Evolutionary conservation across 2,888 invertebrate species (phyloP).

Genomic region (Psylliodes chrysocephalus): DNA sequence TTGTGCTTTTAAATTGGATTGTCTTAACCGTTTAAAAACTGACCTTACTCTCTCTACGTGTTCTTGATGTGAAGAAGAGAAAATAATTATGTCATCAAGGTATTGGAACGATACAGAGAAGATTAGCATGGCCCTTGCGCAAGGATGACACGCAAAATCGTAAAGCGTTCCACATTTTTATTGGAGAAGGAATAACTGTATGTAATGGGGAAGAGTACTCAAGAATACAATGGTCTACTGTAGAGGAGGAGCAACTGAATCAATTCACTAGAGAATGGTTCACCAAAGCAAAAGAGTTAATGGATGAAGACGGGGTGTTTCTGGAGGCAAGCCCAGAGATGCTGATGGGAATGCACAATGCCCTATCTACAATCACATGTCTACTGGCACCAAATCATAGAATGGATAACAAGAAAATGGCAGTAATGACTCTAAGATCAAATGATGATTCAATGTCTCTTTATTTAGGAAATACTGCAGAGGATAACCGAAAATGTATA

Average conservation of each 20-base stretch:
- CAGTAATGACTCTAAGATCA: neutral
- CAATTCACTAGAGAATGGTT: no score
- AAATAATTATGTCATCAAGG: no score
- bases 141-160: conserved; percentile 94
- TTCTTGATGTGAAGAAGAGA: no score
- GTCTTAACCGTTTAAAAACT: no score
- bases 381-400: conserved; percentile 36
- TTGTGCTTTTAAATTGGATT: no score
- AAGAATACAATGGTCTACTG: no score
- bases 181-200: no score
- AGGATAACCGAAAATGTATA: neutral
- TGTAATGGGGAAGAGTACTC: no score
- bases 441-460: conserved; percentile 16
- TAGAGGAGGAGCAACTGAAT: no score
- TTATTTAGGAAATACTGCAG: neutral
- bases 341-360: conserved; percentile 52
- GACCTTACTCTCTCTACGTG: no score
- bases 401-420: conserved; percentile 18
- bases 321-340: conserved; percentile 47
- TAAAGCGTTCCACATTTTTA: conserved; percentile 87
- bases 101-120: conserved; percentile 94
- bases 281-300: no score
- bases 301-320: no score
- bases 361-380: conserved; percentile 44
- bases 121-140: conserved; percentile 93